Conservation (phyloP, 1,140 invertebrate genomes). For the Eumeta japonica region DNA sequence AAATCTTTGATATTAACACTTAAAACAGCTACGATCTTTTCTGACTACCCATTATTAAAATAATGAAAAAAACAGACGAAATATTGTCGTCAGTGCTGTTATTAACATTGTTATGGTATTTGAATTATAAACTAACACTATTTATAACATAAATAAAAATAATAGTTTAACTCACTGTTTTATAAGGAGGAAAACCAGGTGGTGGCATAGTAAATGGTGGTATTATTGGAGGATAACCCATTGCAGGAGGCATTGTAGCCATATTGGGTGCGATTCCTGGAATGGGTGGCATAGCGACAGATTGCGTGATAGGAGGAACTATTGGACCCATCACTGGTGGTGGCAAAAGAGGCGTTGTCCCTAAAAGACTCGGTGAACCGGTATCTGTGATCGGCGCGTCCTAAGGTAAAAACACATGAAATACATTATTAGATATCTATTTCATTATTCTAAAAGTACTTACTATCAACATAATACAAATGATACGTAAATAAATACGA, state of each 20-base stretch:
- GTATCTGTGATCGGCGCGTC: constrained; percentile 31
- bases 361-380: constrained; percentile 36
- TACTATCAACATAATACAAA: no score
- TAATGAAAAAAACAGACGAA: constrained; percentile 7
- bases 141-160: constrained; percentile 21
- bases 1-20: no score
- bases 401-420: constrained; percentile 17
- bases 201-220: constrained; percentile 75
- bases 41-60: constrained; percentile 1
- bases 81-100: constrained; percentile 5
- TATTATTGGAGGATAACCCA: constrained; percentile 68
- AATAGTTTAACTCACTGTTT: constrained; percentile 48
- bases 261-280: constrained; percentile 37
- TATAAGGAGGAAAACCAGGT: constrained; percentile 67
- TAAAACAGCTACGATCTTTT: constrained; percentile 1
- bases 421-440: no score
- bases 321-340: constrained; percentile 20
- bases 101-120: constrained; percentile 6
- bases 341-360: constrained; percentile 25
- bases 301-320: constrained; percentile 21
- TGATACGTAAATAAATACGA: no score
- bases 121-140: constrained; percentile 13
- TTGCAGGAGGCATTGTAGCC: constrained; percentile 58
- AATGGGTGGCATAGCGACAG: constrained; percentile 39
- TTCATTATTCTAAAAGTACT: no score